Percentiles rank a stretch among this genome's conserved stretches.
Conservation (phyloP, 2,113 vertebrate genomes). For the Ochotona princeps region DNA sequence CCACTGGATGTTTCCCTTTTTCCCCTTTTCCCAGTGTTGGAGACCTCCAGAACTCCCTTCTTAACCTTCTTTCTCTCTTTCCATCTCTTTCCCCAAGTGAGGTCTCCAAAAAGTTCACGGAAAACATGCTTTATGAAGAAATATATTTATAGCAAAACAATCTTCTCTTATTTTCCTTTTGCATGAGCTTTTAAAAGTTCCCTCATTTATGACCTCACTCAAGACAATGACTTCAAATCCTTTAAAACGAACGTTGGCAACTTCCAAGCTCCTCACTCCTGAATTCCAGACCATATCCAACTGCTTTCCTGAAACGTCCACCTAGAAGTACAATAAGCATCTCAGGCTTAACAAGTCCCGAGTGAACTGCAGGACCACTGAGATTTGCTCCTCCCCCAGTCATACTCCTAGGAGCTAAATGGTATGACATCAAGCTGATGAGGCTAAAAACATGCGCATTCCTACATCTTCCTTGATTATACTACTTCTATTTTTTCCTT, state of each 20-base stretch:
- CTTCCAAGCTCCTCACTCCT: background rate
- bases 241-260: background rate
- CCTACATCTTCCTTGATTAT: background rate
- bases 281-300: background rate
- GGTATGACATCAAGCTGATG: background rate
- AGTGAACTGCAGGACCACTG: background rate
- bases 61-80: conserved; percentile 1
- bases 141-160: too few species aligned
- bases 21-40: background rate
- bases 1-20: background rate
- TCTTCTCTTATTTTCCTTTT: too few species aligned
- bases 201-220: too few species aligned
- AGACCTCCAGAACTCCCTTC: background rate
- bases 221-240: too few species aligned
- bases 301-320: background rate
- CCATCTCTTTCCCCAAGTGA: background rate
- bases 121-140: too few species aligned
- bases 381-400: background rate
- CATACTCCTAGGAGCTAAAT: background rate
- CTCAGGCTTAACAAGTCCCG: background rate
- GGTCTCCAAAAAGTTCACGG: too few species aligned
- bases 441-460: background rate
- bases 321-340: background rate
- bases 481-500: background rate
- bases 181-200: too few species aligned